Percentiles rank a stretch among this genome's conserved stretches.
Conservation (phyloP, 2,113 vertebrate genomes). For the Labrus mixtus region DNA sequence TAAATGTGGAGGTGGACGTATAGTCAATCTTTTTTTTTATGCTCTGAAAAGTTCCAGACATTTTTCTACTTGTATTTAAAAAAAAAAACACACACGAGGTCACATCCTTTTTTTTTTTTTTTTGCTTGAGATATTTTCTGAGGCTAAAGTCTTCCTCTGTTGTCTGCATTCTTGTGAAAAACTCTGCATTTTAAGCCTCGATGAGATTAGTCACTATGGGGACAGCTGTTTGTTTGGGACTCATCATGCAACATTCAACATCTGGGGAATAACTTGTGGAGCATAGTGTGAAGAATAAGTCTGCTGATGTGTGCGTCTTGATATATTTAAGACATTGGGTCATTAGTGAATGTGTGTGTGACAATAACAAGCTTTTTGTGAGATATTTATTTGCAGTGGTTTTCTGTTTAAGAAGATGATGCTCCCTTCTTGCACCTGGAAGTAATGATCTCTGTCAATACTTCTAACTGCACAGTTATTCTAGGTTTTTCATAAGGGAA, state of each 20-base stretch:
- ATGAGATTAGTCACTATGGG: slow-evolving; percentile 41
- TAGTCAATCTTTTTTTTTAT: not conserved
- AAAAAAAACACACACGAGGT: not conserved
- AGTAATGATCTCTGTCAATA: too few species aligned
- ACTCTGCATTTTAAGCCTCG: slow-evolving; percentile 29
- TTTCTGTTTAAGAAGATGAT: not conserved
- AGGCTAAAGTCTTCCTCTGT: not conserved
- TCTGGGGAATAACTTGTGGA: slow-evolving; percentile 42
- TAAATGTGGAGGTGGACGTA: slow-evolving; percentile 13
- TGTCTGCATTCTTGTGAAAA: slow-evolving; percentile 14
- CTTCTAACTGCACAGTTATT: not conserved
- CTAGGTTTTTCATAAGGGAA: not conserved
- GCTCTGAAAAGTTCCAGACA: not conserved
- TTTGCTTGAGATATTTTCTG: slow-evolving; percentile 16
- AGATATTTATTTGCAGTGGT: not conserved
- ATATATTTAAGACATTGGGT: slow-evolving; percentile 10
- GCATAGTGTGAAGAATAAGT: not conserved
- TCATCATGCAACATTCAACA: slow-evolving; percentile 31
- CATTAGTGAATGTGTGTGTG: not conserved
- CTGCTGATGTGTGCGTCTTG: slow-evolving; percentile 5
- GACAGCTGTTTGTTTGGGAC: slow-evolving; percentile 49
- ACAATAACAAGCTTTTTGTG: slow-evolving; percentile 3
- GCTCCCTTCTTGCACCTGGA: not conserved
- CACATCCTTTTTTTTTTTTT: not conserved
- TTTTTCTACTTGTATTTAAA: not conserved